These are phyloP conservation scores for Alethe diademata DNA, from an alignment of 2,113 vertebrate genomes.

Conservation along the genomic window DNA sequence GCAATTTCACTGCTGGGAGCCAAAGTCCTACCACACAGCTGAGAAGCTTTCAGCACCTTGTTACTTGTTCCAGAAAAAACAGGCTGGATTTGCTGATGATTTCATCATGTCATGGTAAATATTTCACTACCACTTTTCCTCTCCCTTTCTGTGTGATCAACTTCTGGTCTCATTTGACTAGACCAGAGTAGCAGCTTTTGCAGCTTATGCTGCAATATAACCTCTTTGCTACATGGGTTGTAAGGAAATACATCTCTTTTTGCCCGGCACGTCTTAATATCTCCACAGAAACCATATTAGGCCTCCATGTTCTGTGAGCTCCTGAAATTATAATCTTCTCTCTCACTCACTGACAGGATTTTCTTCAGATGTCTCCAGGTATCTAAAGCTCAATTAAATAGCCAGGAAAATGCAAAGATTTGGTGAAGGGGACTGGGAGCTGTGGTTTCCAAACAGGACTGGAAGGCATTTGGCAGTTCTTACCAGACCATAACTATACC, in stretches of 20 bases:
- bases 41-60: constrained; percentile 15
- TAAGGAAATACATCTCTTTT: not conserved
- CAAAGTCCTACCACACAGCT: not conserved
- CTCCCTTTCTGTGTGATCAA: not conserved
- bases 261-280: not conserved
- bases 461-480: not conserved
- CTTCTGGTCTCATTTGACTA: not conserved
- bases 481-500: not conserved
- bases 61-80: not conserved
- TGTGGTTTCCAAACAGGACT: not conserved
- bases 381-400: not conserved
- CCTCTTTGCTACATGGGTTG: not conserved
- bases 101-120: constrained; percentile 38
- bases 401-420: not conserved
- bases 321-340: not conserved
- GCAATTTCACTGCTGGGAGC: not conserved
- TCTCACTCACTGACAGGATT: not conserved
- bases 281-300: not conserved
- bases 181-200: not conserved
- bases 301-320: not conserved
- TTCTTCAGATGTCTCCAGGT: not conserved
- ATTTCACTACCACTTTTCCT: constrained; percentile 16
- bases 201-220: not conserved
- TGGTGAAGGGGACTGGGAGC: not conserved
- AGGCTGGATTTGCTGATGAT: not conserved